Evolutionary conservation across 2,113 vertebrate species (phyloP), one percentile per base, ranked within the genome.

Genomic region (Vulpes lagopus): DNA sequence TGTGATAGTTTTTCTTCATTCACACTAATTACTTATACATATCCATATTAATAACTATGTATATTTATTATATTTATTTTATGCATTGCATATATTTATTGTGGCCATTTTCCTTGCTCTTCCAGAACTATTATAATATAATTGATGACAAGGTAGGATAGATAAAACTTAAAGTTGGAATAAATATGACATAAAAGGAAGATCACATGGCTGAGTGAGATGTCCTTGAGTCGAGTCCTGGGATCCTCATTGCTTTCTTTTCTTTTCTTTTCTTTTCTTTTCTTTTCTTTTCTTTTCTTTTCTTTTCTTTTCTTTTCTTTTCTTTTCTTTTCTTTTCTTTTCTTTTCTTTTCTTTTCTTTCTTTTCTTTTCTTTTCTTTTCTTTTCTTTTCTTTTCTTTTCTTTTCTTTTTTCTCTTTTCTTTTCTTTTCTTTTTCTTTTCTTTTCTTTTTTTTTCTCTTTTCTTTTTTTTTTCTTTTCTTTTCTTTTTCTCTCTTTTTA

Each of bases 321-420:
- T 43, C 5, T 43, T 43, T 43, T 43, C 43, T 43, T 43, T 38
- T n/a, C n/a, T n/a, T n/a, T 43, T 43, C 1, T 5, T 43, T 43
- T 32, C 32, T 7, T 43, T 43, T 43, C 32, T 69, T n/a, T 65
- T 69, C n/a, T n/a, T n/a, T n/a, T n/a, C n/a, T n/a, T n/a, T n/a
- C n/a, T n/a, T 43, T 43, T 43, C 43, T 43, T 43, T 43, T 5
- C 1, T 43, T 5, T 43, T 43, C 5, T 43, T 43, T 43, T 43
- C 38, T 43, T 43, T 43, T 43, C 1, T 43, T 5, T 43, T 1
- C 5, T 43, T 1, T 43, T 5, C 5, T 43, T 1, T 43, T 43
- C 1, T 43, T 5, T 5, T 5, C 5, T 43, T 43, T 1, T 43
- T 1, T 43, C 5, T 1, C 5, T 43, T 43, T 5, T 43, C 5